Evolutionary conservation across 2,888 invertebrate species (phyloP).

Genomic region (Drosophila pseudotalamancana): DNA sequence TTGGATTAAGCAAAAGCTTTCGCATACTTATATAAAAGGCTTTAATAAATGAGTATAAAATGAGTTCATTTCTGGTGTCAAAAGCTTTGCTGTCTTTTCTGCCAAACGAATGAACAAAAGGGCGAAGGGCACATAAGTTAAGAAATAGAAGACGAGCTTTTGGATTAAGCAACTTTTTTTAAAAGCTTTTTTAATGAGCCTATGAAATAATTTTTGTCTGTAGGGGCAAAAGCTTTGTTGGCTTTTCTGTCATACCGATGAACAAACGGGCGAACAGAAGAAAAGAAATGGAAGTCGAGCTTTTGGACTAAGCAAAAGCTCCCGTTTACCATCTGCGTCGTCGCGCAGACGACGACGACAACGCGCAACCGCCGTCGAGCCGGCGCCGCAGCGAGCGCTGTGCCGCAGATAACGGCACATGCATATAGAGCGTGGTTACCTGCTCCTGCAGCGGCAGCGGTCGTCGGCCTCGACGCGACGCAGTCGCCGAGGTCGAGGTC

Average conservation of each 20-base stretch:
- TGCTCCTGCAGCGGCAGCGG: neutral
- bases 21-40: neutral
- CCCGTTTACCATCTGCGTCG: neutral
- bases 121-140: too few relatives aligned
- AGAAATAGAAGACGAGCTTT: too few relatives aligned
- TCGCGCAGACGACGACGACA: conserved; percentile 1
- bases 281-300: too few relatives aligned
- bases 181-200: neutral
- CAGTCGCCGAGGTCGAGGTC: neutral
- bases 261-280: too few relatives aligned
- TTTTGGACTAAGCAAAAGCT: neutral
- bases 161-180: neutral
- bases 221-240: too few relatives aligned
- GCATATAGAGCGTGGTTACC: conserved; percentile 9
- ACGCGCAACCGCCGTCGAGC: neutral
- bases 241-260: too few relatives aligned
- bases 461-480: neutral
- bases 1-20: neutral
- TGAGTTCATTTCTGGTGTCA: too few relatives aligned
- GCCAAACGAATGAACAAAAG: too few relatives aligned
- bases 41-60: too few relatives aligned
- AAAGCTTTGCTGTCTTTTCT: too few relatives aligned
- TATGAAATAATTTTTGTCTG: neutral
- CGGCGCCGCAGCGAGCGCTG: conserved; percentile 35
- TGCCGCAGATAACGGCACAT: conserved; percentile 39